Evolutionary conservation across 1,140 invertebrate species (phyloP).

Genomic region (Thaumetopoea pityocampa): DNA sequence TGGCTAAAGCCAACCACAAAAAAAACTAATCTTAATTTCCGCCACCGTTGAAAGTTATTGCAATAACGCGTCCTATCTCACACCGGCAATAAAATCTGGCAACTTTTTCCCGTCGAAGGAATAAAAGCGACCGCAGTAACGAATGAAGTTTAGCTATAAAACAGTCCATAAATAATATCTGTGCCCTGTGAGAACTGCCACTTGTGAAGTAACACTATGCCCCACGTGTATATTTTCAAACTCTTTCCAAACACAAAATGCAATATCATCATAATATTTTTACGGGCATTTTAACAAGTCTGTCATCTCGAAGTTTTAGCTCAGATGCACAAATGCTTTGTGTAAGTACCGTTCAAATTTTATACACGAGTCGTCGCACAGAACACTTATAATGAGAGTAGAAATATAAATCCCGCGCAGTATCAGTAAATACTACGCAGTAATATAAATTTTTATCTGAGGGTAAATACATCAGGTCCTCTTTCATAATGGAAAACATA

Average conservation of each 20-base stretch:
- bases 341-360: conserved; percentile 41
- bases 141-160: conserved; percentile 75
- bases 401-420: no score
- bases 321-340: conserved; percentile 39
- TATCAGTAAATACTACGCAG: no score
- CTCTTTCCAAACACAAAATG: conserved; percentile 17
- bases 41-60: conserved; percentile 56
- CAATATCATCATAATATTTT: conserved; percentile 33
- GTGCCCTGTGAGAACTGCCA: conserved; percentile 60
- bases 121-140: conserved; percentile 69
- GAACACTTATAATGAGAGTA: no score
- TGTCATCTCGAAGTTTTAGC: conserved; percentile 30
- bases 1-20: conserved; percentile 46
- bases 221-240: conserved; percentile 40
- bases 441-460: no score
- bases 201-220: conserved; percentile 42
- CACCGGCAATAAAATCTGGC: conserved; percentile 70
- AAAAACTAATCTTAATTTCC: conserved; percentile 67
- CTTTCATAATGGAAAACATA: conserved; percentile 47
- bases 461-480: conserved; percentile 28
- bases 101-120: conserved; percentile 72
- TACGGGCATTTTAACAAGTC: conserved; percentile 51
- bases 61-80: conserved; percentile 74
- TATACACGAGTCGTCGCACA: conserved; percentile 21
- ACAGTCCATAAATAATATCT: conserved; percentile 72